A percentile compares a stretch with the other conserved stretches of the same genome.
Evolutionary conservation across 1,140 invertebrate species (phyloP).

Genomic region (Brachionus angularis): DNA sequence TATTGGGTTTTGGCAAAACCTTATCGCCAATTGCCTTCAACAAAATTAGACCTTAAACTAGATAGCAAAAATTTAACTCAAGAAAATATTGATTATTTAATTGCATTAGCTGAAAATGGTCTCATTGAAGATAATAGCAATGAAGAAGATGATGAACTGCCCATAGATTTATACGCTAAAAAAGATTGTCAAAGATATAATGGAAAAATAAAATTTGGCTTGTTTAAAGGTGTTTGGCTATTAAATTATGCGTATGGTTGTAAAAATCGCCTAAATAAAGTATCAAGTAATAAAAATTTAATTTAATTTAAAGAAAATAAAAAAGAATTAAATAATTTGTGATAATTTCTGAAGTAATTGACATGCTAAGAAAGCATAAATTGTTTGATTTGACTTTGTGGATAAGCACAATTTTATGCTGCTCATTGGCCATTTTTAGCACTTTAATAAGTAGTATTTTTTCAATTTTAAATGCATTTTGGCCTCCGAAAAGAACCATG

Average conservation of each 20-base stretch:
- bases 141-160: neutral
- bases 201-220: constrained; percentile 12
- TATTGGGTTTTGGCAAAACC: constrained; percentile 12
- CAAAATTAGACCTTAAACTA: neutral
- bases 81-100: constrained; percentile 1
- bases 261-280: constrained; percentile 8
- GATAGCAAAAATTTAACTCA: no score
- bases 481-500: neutral
- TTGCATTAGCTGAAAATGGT: no score
- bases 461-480: constrained; percentile 6
- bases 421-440: constrained; percentile 4
- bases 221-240: constrained; percentile 25
- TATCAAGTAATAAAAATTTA: neutral
- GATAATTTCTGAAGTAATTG: no score
- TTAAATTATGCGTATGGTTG: constrained; percentile 12
- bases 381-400: constrained; percentile 15
- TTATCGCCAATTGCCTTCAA: neutral
- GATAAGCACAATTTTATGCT: constrained; percentile 23
- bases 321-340: no score
- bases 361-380: constrained; percentile 12
- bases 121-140: neutral
- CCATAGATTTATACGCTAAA: constrained; percentile 7
- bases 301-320: no score
- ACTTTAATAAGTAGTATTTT: constrained; percentile 4
- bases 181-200: constrained; percentile 9